phyloP scores from a whole-genome alignment of 2,888 invertebrate genomes.

The Sympetrum striolatum region DNA sequence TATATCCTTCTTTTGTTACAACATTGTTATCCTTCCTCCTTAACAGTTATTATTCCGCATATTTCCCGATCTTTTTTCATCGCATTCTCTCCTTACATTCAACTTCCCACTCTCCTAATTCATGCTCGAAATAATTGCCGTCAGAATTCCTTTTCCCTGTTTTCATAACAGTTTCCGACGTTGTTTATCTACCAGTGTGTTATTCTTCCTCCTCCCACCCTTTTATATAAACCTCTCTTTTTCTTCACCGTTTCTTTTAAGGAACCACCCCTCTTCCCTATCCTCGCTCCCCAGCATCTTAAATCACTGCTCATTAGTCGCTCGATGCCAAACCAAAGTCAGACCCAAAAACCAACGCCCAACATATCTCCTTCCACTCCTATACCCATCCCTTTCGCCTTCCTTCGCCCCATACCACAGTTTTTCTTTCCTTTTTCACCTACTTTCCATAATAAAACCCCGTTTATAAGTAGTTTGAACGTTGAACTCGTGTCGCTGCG shows the following conservation, averaged over 20 bases:
- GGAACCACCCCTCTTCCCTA: background rate
- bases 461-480: too few relatives aligned
- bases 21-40: background rate
- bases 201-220: background rate
- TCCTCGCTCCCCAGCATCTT: background rate
- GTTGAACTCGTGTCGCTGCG: too few relatives aligned
- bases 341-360: background rate
- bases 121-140: background rate
- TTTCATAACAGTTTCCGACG: background rate
- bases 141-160: background rate
- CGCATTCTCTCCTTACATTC: too few relatives aligned
- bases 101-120: background rate
- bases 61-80: too few relatives aligned
- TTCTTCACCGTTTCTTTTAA: background rate
- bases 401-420: background rate
- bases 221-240: background rate
- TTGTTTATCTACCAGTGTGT: background rate
- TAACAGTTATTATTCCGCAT: background rate
- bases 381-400: background rate
- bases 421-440: background rate
- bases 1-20: background rate
- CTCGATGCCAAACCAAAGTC: background rate
- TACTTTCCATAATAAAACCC: too few relatives aligned
- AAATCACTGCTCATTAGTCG: slow-evolving; percentile 41
- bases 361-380: background rate